Evolutionary conservation across 2,113 vertebrate genomes (phyloP), one percentile per base, ranked within the genome.

Genomic region (Sinosuthora webbiana): DNA sequence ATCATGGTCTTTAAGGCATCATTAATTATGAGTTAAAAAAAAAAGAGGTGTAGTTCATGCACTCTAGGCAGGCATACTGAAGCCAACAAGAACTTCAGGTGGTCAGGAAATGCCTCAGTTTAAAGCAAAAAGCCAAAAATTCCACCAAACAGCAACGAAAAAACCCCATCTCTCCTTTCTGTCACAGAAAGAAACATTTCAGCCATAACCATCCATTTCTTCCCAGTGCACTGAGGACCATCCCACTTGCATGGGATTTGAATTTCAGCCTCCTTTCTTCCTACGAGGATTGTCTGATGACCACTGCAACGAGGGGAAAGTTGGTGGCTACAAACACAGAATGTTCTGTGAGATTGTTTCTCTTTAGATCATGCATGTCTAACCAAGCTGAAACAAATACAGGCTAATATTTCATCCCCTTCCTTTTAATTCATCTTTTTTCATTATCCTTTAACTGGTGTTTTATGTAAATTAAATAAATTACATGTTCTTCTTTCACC

Each of bases 271-370:
- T 65, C 8, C 0, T 20, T 20, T n/a, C 62, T 17, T 20, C 22
- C 9, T 47, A 0, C 1, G 0, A 37, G 42, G 11, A 11, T 11
- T n/a, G 5, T 21, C 7, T 35, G 39, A 18, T 1, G 2, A 18
- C 24, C 47, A 12, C 39, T 50, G 57, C 73, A 55, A 37, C 4
- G 52, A 31, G 35, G 18, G 64, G 19, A 41, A 70, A 67, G 16
- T 3, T 37, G n/a, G 44, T 2, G 4, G 10, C n/a, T 35, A 3
- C 9, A 65, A 80, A 83, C 18, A 39, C n/a, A 71, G 31, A 64
- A 42, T 23, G 7, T 33, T 73, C 55, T 47, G 9, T 20, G 37
- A 69, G 44, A 45, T 9, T 13, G 8, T 10, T 91, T 47, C 25
- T 63, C 53, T 68, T 63, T 10, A 55, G 5, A 28, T 71, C 10